These are phyloP conservation scores for Anoplophora glabripennis DNA, from an alignment of 1,140 invertebrate species.

Conservation along the genomic window DNA sequence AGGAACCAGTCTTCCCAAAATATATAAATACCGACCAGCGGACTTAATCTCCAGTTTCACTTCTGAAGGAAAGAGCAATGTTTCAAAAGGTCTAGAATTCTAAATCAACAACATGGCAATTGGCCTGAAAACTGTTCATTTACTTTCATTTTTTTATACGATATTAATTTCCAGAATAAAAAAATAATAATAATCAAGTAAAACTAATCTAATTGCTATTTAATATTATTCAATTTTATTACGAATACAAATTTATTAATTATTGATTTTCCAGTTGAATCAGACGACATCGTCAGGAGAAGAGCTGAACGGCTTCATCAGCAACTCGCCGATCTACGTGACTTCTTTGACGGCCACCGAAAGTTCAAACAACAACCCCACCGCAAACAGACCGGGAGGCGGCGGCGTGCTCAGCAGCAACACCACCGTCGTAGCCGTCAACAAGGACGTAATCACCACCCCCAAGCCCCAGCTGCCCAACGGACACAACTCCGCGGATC, in stretches of 20 bases:
- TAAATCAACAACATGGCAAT: no score
- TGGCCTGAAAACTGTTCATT: no score
- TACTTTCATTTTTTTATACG: no score
- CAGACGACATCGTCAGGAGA: constrained; percentile 58
- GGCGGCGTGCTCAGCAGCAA: constrained; percentile 36
- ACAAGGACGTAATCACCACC: constrained; percentile 24
- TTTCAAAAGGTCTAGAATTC: no score
- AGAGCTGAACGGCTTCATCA: constrained; percentile 71
- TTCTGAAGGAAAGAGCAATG: no score
- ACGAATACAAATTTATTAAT: no score
- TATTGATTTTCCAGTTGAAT: constrained; percentile 63
- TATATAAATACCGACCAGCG: no score
- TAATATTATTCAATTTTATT: not conserved
- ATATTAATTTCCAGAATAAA: not conserved
- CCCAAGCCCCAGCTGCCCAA: constrained; percentile 35
- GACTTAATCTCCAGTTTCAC: no score
- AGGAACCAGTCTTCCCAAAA: no score
- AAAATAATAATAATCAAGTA: not conserved
- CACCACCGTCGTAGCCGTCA: constrained; percentile 37
- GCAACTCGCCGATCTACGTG: constrained; percentile 74
- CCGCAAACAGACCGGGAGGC: constrained; percentile 36
- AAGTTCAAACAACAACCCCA: constrained; percentile 51
- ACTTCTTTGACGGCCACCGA: constrained; percentile 69
- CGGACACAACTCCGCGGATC: constrained; percentile 27
- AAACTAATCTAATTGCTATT: not conserved